These are phyloP conservation scores for Pygoscelis adeliae DNA, from an alignment of 2,113 vertebrate species.

Conservation along the genomic window DNA sequence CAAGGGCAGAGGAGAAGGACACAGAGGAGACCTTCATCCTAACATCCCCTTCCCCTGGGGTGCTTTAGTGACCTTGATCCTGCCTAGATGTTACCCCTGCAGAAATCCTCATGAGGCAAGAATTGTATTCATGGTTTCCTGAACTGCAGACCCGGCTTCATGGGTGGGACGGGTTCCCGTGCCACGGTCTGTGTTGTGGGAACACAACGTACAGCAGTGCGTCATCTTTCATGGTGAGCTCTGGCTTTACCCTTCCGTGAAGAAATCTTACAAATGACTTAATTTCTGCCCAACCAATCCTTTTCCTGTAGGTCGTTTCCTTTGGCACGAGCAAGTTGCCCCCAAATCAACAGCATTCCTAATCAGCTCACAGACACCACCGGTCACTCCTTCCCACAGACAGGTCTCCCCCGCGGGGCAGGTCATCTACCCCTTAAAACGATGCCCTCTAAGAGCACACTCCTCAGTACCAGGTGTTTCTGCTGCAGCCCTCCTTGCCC, in stretches of 20 bases:
- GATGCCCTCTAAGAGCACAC: not conserved
- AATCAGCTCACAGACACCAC: not conserved
- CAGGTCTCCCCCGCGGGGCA: not conserved
- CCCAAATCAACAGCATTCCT: too few relatives aligned
- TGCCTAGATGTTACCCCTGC: not conserved
- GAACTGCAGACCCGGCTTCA: rapidly evolving
- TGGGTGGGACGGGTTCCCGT: not conserved
- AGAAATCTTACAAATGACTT: not conserved
- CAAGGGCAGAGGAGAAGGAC: not conserved
- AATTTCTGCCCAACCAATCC: not conserved
- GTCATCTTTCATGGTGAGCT: not conserved
- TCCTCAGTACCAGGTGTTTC: not conserved
- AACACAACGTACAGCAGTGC: rapidly evolving
- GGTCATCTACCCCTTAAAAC: not conserved
- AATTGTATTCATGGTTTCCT: too few relatives aligned
- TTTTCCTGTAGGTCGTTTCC: not conserved
- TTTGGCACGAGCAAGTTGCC: not conserved
- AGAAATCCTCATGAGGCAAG: not conserved
- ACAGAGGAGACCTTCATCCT: not conserved
- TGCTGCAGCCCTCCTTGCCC: not conserved
- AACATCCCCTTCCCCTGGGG: too few relatives aligned
- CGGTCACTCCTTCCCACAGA: not conserved
- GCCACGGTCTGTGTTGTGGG: rapidly evolving
- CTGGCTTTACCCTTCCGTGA: not conserved
- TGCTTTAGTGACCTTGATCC: not conserved